Base-by-base conservation (phyloP, 2,113 vertebrate genomes). In the Siniperca knerii region DNA sequence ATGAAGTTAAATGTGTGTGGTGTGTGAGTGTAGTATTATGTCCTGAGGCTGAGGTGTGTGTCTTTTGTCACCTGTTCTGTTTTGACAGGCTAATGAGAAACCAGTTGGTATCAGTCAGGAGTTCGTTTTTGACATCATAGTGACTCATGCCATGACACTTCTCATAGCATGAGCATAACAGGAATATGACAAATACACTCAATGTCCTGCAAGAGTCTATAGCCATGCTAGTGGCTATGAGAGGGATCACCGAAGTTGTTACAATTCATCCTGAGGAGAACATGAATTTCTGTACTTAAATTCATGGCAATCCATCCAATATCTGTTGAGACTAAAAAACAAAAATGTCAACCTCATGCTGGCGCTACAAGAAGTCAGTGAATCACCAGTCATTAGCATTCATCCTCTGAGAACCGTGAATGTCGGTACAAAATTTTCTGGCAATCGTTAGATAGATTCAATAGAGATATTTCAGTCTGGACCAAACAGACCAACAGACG, bases 51-150 rank as follows among this genome's bases (percentile, higher is more conserved):
- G 9, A 78, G 93, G 90, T 66, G 75, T 83, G 85, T 64, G 4
- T 80, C 33, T 40, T 61, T 54, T 23, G 6, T 50, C 7, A 35
- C 2, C 16, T 68, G 54, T 0, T 0, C 48, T 86, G 82, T 90
- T 93, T 92, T 86, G 86, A 86, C 88, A 69, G 73, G 58, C 6
- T 66, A 37, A 62, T 65, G 1, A 67, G 5, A 70, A 50, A 67
- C 25, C 46, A 21, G 48, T 75, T 74, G 77, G 73, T 75, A 40
- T 91, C 50, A 68, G 76, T 77, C 69, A 81, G 35, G 2, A 61
- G 67, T 25, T 76, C 8, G 25, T 33, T 33, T 65, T 44, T 73
- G 62, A 69, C 70, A 62, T 18, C 8, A 66, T 4, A 12, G 5
- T 92, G 87, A 89, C 35, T 90, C 85, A 91, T 35, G 11, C 1